phyloP scores from a whole-genome alignment of 2,113 vertebrate genomes.

The Glaucomys volans region DNA sequence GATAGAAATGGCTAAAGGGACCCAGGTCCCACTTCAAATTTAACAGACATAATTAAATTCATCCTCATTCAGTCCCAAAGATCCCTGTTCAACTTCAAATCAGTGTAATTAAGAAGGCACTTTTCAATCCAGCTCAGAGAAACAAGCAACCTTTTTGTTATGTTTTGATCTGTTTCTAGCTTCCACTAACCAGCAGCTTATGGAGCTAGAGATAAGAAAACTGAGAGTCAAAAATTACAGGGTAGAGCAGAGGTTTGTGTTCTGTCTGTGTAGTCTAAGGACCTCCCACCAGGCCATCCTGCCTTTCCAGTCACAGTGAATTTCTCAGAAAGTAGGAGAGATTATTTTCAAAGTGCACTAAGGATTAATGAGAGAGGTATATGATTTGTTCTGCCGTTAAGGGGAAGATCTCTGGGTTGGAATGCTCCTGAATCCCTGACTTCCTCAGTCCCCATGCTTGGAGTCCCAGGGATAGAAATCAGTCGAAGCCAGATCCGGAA shows the following conservation, averaged over 20 bases:
- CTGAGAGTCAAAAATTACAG: background rate
- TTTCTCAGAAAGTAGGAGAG: background rate
- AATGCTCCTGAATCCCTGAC: background rate
- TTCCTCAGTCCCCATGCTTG: background rate
- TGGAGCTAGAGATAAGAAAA: background rate
- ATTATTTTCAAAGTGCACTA: background rate
- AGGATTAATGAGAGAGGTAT: background rate
- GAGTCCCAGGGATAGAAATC: background rate
- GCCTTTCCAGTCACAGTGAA: background rate
- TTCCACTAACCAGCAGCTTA: background rate
- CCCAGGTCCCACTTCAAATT: slow-evolving; percentile 29
- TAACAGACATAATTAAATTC: slow-evolving; percentile 60
- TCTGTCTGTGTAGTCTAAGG: background rate
- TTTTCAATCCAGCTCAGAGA: background rate
- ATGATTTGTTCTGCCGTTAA: background rate
- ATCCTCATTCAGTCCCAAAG: slow-evolving; percentile 3
- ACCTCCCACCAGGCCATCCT: background rate
- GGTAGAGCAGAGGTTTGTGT: background rate
- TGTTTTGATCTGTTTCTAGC: background rate
- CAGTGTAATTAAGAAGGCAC: background rate
- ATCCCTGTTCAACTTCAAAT: slow-evolving; percentile 24
- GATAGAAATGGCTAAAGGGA: slow-evolving; percentile 51
- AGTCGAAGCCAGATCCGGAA: background rate
- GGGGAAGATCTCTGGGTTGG: background rate
- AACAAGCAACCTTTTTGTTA: background rate